Base-by-base conservation (phyloP, 2,113 vertebrate species). In the Hyaena hyaena region DNA sequence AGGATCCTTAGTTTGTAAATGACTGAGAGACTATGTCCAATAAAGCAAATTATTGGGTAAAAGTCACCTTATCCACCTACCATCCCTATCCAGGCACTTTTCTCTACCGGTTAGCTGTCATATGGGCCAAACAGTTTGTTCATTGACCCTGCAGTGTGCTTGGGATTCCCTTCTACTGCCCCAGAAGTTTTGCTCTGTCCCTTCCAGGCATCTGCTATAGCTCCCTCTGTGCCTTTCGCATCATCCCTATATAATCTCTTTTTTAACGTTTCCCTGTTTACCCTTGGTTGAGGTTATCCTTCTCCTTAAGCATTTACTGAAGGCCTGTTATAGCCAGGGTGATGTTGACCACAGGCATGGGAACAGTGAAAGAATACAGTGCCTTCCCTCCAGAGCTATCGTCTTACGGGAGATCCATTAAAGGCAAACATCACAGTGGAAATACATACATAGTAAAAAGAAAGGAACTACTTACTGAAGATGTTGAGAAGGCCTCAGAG, bases 221-320 rank as follows among this genome's bases (percentile, higher is more conserved):
- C 5, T 50, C 82, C 53, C 12, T 87, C 7, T 15, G 48, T 82
- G 14, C 33, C 19, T 69, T 89, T 21, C 33, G 33, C 11, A 83
- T 61, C 68, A 35, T 33, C 14, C 9, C 1, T 0, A 6, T 48
- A 45, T 74, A 48, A 77, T 19, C 8, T 45, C 53, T 82, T 33
- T 16, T 50, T 21, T 50, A 7, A 80, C 28, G 2, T 35, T 19
- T n/a, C 23, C 3, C 11, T 0, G 0, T 55, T 3, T 58, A 23
- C 1, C 1, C 5, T 53, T 45, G 7, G 1, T 76, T 48, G 48
- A 68, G 58, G 10, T 53, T 71, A 45, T 43, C 12, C 35, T 35
- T 85, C 39, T 91, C 45, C 53, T 69, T 55, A 85, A 88, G 11
- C 5, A 81, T 39, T 83, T 82, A 50, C 11, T 81, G 19, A 81